These are phyloP conservation scores for Dynastes tityus DNA, from an alignment of 2,888 invertebrate genomes.

Conservation along the genomic window DNA sequence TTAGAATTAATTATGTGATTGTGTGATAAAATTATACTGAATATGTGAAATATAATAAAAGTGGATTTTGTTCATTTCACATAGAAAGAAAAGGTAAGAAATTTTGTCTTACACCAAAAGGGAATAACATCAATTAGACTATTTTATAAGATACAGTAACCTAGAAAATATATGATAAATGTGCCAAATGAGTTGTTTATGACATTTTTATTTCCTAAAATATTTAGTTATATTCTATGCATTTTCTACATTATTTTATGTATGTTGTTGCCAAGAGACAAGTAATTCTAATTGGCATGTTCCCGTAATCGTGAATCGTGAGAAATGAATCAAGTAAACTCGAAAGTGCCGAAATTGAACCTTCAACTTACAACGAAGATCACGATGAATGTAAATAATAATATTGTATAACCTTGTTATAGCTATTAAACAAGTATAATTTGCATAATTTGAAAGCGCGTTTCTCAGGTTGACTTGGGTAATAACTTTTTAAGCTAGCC, in stretches of 20 bases:
- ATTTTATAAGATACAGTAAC: too few relatives aligned
- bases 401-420: neutral
- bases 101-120: neutral
- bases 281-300: neutral
- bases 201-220: neutral
- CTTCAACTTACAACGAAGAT: slow-evolving; percentile 6
- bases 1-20: slow-evolving; percentile 38
- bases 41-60: slow-evolving; percentile 26
- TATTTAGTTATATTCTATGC: too few relatives aligned
- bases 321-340: neutral
- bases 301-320: neutral
- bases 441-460: slow-evolving; percentile 8
- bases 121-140: too few relatives aligned
- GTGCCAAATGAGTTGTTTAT: neutral
- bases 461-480: neutral
- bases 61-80: slow-evolving; percentile 14
- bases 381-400: slow-evolving; percentile 4
- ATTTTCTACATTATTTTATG: neutral
- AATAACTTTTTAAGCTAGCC: neutral
- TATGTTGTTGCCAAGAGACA: neutral
- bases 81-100: slow-evolving; percentile 28
- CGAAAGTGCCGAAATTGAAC: neutral
- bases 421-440: neutral
- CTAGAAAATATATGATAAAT: neutral
- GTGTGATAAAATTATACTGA: slow-evolving; percentile 35